Base-by-base conservation (phyloP, 2,113 vertebrate genomes). In the Syngnathus scovelli region DNA sequence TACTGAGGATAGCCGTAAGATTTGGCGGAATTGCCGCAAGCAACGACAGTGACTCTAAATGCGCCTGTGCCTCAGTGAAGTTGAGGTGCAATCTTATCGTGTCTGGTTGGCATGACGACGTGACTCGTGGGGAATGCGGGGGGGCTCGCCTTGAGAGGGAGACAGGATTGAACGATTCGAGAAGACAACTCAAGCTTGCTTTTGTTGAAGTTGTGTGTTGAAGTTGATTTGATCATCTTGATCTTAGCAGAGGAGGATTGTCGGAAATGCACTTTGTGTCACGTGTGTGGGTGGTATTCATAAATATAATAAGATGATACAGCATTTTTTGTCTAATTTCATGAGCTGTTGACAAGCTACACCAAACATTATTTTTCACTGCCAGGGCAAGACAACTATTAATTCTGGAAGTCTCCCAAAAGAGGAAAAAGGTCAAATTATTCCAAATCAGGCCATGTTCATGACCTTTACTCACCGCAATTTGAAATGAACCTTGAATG, bases 41-140 rank as follows among this genome's bases (percentile, higher is more conserved):
- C 43, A 44, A 44, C 10, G 3, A 12, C 8, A 13, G 43, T 44
- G 43, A 11, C 19, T 48, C 56, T 72, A 46, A 59, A 21, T 72
- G 33, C 15, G 68, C 54, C 62, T 59, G 66, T n/a, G 52, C 1
- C 58, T 52, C n/a, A 66, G 61, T 78, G 69, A 52, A 72, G 69
- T 68, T 75, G 44, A 71, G 75, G 62, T 71, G 63, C 71, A 70
- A 65, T 78, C 65, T 71, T 79, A 78, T 82, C 64, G 72, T 75
- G 77, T 80, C 76, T 80, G 72, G 79, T 86, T 82, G 80, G 78
- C 81, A 85, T 85, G 79, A 85, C 83, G 80, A 85, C 78, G 72
- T 82, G 80, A 84, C 72, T 86, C 75, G 69, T 70, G 77, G 78
- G 78, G 80, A 69, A 49, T 70, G 66, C 73, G 27, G 73, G 67